Base-by-base conservation (phyloP, 2,797 vertebrate genomes). In the Dermochelys coriacea region DNA sequence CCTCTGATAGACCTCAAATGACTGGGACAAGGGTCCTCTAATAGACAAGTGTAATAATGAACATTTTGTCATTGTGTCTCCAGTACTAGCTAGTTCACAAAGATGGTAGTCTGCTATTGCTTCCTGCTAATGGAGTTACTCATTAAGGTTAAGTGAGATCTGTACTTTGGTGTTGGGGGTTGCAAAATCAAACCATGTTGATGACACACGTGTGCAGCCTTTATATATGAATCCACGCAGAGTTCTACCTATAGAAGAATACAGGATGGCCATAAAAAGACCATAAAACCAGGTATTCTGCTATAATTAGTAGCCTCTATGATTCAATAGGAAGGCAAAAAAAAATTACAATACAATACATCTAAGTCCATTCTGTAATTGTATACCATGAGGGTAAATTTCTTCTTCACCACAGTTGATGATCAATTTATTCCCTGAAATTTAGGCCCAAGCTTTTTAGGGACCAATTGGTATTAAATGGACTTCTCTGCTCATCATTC, bases 331-430 rank as follows among this genome's bases (percentile, higher is more conserved):
- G 61, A 81, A 14, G 64, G 47, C 1, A 21, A 29, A 15, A 68
- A 86, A 64, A 27, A 86, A 11, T n/a, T n/a, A n/a, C n/a, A n/a
- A 1, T 37, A 31, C 0, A 15, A 2, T 2, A 4, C 5, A 0
- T n/a, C 50, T 29, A 84, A 84, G 10, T 4, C 47, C 6, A 3
- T 47, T 54, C 50, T 64, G 27, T 34, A 86, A n/a, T 8, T 91
- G 15, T 52, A 15, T 14, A 34, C 61, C 3, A 9, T 5, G 1
- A n/a, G 5, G 61, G 15, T n/a, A 81, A 78, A 37, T 15, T 92
- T 81, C 51, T 81, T 80, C 78, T 34, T 7, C 14, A 49, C 25
- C 31, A 11, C 31, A 45, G 34, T 47, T 78, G 1, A 52, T 2
- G 47, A 18, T 5, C 8, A 85, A 83, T 51, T 6, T 4, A 51